phyloP scores from a whole-genome alignment of 2,888 invertebrate species.

The Galerucella nymphaeae region DNA sequence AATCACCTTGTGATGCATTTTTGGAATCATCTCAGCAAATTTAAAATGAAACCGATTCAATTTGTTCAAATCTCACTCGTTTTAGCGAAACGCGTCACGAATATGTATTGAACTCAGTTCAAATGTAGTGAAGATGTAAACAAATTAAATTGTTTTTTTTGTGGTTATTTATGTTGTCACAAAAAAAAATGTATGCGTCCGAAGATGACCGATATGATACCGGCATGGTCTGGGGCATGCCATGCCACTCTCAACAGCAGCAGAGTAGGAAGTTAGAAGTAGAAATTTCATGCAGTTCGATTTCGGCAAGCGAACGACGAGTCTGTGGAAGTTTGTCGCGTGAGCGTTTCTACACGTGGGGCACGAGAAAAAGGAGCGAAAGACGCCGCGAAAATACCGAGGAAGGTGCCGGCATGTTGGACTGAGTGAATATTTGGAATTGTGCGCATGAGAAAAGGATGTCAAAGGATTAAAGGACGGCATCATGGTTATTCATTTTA shows the following conservation, averaged over 20 bases:
- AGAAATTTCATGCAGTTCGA: slow-evolving; percentile 60
- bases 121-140: too few species aligned
- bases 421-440: slow-evolving; percentile 30
- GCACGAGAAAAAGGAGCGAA: slow-evolving; percentile 44
- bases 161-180: too few species aligned
- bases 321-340: slow-evolving; percentile 58
- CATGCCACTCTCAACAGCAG: slow-evolving; percentile 11
- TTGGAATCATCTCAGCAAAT: too few species aligned
- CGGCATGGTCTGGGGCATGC: slow-evolving; percentile 20
- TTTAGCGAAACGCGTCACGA: too few species aligned
- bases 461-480: slow-evolving; percentile 30
- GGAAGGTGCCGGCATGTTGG: slow-evolving; percentile 16
- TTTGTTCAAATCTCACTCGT: too few species aligned
- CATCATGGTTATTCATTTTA: slow-evolving; percentile 29
- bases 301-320: slow-evolving; percentile 58
- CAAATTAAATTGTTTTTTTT: too few species aligned
- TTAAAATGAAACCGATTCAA: too few species aligned
- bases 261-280: slow-evolving; percentile 37
- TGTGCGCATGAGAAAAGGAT: slow-evolving; percentile 30
- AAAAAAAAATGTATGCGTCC: not conserved
- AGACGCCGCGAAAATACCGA: slow-evolving; percentile 33
- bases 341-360: slow-evolving; percentile 56
- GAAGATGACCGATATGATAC: slow-evolving; percentile 17
- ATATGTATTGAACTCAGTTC: too few species aligned
- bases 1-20: too few species aligned